These are phyloP conservation scores for Beris chalybata DNA, from an alignment of 2,888 invertebrate genomes.

Conservation along the genomic window DNA sequence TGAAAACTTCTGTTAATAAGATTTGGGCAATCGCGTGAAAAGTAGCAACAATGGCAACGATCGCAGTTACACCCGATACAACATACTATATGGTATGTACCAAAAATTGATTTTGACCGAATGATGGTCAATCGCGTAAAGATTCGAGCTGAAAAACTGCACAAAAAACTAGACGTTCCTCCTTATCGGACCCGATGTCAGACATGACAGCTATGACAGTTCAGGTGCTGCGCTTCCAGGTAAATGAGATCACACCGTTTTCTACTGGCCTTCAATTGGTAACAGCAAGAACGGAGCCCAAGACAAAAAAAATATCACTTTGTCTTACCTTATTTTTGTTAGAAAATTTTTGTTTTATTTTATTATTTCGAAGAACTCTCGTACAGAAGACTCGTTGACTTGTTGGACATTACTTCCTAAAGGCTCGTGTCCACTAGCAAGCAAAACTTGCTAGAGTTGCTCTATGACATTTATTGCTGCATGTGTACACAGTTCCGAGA, in stretches of 20 bases:
- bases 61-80: neutral
- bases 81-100: too few species aligned
- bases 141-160: too few species aligned
- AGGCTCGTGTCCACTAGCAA: too few species aligned
- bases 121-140: neutral
- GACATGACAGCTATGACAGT: conserved; percentile 23
- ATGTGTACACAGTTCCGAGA: too few species aligned
- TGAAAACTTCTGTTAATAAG: conserved; percentile 16
- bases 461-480: too few species aligned
- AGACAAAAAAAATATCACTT: too few species aligned
- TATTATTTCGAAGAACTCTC: neutral
- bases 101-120: neutral
- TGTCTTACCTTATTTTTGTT: too few species aligned
- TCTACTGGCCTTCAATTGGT: neutral
- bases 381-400: too few species aligned
- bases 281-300: too few species aligned
- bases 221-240: conserved; percentile 30
- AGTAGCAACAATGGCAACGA: neutral
- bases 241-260: conserved; percentile 31
- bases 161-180: conserved; percentile 1
- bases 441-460: too few species aligned
- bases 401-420: too few species aligned
- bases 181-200: conserved; percentile 15
- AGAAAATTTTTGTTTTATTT: neutral
- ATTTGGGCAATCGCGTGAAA: conserved; percentile 21